Conservation (phyloP, 23 tunicate genomes). For the Corella eumyota region DNA sequence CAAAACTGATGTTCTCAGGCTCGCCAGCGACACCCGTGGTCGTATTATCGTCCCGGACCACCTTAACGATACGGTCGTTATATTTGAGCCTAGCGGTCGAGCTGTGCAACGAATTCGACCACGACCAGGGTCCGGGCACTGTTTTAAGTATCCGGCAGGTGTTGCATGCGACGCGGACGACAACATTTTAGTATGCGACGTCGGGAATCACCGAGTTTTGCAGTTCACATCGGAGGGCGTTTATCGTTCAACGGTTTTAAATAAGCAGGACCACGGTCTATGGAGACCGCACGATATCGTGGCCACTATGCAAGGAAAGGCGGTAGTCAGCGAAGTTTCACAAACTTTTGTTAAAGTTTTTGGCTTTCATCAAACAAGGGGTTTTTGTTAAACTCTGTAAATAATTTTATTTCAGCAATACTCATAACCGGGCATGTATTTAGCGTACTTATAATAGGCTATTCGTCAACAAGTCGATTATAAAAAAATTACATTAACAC, state of each 20-base stretch:
- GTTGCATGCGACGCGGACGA: slow-evolving; percentile 59
- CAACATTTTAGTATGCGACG: slow-evolving; percentile 54
- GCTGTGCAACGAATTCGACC: slow-evolving; percentile 17
- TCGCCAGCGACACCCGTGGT: slow-evolving; percentile 26
- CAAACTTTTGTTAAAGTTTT: slow-evolving; percentile 15
- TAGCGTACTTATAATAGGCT: too few species aligned
- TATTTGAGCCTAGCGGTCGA: slow-evolving; percentile 29
- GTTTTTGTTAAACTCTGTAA: too few species aligned
- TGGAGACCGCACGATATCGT: slow-evolving; percentile 67
- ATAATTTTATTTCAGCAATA: too few species aligned
- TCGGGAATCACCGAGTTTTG: slow-evolving; percentile 37
- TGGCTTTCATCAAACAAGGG: too few species aligned
- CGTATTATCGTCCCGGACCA: slow-evolving; percentile 54
- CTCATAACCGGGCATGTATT: too few species aligned
- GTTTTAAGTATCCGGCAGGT: slow-evolving; percentile 51
- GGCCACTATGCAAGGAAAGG: slow-evolving; percentile 18
- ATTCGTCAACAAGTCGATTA: too few species aligned
- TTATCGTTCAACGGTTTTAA: slow-evolving; percentile 16
- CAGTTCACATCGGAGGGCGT: slow-evolving; percentile 41
- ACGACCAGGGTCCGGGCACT: slow-evolving; percentile 9
- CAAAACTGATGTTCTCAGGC: slow-evolving; percentile 16
- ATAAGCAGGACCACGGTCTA: slow-evolving; percentile 24
- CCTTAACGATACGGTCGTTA: slow-evolving; percentile 19
- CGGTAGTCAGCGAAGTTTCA: slow-evolving; percentile 19
- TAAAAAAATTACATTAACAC: too few species aligned